Percentiles rank a stretch among this genome's conserved stretches.
Conservation (phyloP, 2,113 vertebrate genomes). For the Pluvialis apricaria region DNA sequence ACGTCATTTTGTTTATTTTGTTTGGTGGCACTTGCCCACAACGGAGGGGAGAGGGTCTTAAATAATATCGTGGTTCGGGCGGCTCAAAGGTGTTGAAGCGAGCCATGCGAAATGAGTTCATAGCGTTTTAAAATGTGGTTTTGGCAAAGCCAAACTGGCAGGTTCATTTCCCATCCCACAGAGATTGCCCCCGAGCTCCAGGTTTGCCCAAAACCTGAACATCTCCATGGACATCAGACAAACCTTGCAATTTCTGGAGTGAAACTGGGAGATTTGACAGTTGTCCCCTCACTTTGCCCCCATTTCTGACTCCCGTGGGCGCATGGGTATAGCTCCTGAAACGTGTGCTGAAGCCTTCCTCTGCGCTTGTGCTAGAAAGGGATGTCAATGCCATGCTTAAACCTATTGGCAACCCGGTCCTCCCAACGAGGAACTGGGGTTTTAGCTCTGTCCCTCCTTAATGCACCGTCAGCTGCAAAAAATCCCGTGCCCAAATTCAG, state of each 20-base stretch:
- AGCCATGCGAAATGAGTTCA: background rate
- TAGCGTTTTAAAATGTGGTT: background rate
- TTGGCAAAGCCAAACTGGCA: background rate
- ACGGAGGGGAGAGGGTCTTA: background rate
- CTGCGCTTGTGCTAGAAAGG: background rate
- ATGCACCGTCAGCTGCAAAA: background rate
- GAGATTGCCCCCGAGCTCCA: background rate
- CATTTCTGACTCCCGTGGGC: background rate
- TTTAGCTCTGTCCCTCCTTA: background rate
- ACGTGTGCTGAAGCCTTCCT: background rate
- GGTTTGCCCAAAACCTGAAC: background rate
- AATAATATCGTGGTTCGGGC: background rate
- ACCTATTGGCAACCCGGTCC: background rate
- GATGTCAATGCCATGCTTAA: background rate
- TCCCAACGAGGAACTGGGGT: background rate
- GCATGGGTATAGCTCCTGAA: rapidly evolving
- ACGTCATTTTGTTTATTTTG: background rate
- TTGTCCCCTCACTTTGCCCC: rapidly evolving
- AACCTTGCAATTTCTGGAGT: background rate
- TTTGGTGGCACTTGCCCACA: background rate
- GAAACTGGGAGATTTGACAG: background rate
- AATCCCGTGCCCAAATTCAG: background rate
- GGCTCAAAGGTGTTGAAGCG: background rate
- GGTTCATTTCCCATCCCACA: background rate
- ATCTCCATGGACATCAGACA: background rate